Evolutionary conservation across 1,140 invertebrate species (phyloP).

Genomic region (Lasioglossum baleicum): DNA sequence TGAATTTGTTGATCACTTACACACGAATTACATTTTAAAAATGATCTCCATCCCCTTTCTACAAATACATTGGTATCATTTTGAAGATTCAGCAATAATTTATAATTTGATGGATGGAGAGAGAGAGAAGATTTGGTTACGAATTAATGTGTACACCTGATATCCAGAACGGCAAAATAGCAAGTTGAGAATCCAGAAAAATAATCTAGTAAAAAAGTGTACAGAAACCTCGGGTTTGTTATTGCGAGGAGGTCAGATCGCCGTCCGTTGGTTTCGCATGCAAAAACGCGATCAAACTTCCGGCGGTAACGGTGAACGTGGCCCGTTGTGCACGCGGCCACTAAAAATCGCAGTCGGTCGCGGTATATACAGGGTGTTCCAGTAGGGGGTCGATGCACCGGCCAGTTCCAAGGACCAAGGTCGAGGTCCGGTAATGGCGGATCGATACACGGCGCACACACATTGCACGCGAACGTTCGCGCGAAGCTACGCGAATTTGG

Average conservation of each 20-base stretch:
- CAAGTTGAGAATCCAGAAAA: no score
- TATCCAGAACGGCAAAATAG: no score
- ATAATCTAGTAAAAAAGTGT: not conserved
- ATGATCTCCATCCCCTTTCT: no score
- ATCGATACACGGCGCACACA: conserved; percentile 65
- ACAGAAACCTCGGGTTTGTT: not conserved
- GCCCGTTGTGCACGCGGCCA: not conserved
- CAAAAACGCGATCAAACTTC: conserved; percentile 2
- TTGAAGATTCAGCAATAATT: no score
- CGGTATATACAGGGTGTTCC: conserved; percentile 36
- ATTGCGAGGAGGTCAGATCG: not conserved
- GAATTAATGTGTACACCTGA: no score
- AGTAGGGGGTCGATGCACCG: conserved; percentile 39
- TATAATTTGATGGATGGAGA: no score
- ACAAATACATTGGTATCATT: no score
- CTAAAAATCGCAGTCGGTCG: not conserved
- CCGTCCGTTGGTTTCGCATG: not conserved
- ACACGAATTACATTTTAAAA: no score
- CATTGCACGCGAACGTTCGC: conserved; percentile 22
- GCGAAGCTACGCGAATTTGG: conserved; percentile 27
- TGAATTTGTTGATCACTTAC: no score
- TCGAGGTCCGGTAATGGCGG: conserved; percentile 71
- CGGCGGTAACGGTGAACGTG: conserved; percentile 4
- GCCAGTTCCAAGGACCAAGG: conserved; percentile 73
- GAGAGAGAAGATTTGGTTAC: no score